These are phyloP conservation scores for Sciurus carolinensis DNA, from an alignment of 2,797 vertebrate species.

Conservation along the genomic window DNA sequence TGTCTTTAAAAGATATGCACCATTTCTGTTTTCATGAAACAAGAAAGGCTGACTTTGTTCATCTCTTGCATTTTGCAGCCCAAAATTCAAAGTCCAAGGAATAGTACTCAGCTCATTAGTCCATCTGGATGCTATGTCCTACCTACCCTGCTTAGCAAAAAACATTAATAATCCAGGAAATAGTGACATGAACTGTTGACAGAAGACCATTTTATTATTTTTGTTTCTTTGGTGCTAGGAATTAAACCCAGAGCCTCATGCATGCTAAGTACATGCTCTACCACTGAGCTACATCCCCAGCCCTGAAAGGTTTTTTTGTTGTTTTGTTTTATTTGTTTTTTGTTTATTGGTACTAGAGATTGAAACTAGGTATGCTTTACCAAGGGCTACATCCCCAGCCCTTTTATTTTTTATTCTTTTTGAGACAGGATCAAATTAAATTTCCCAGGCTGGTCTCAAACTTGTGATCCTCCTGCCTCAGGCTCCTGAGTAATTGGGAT, in stretches of 20 bases:
- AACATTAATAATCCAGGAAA: constrained; percentile 55
- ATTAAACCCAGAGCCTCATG: neutral
- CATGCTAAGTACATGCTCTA: neutral
- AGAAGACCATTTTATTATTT: constrained; percentile 28
- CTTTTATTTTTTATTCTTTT: too few relatives aligned
- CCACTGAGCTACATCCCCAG: neutral
- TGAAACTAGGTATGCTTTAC: too few relatives aligned
- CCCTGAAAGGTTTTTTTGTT: neutral
- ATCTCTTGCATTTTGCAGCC: neutral
- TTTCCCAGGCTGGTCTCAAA: too few relatives aligned
- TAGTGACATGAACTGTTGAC: neutral
- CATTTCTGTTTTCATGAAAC: neutral
- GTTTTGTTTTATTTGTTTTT: too few relatives aligned
- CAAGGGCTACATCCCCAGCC: too few relatives aligned
- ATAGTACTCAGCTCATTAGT: neutral
- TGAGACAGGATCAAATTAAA: too few relatives aligned
- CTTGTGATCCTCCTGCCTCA: too few relatives aligned
- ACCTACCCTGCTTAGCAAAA: neutral
- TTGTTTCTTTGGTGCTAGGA: neutral
- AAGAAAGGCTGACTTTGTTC: neutral
- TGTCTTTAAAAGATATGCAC: constrained; percentile 11
- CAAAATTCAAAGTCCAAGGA: constrained; percentile 12
- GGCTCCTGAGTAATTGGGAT: too few relatives aligned
- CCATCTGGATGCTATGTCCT: neutral
- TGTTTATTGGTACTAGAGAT: too few relatives aligned